Percentiles rank a stretch among this genome's conserved stretches.
phyloP scores from a whole-genome alignment of 2,113 vertebrate genomes.

The Indicator maculatus region DNA sequence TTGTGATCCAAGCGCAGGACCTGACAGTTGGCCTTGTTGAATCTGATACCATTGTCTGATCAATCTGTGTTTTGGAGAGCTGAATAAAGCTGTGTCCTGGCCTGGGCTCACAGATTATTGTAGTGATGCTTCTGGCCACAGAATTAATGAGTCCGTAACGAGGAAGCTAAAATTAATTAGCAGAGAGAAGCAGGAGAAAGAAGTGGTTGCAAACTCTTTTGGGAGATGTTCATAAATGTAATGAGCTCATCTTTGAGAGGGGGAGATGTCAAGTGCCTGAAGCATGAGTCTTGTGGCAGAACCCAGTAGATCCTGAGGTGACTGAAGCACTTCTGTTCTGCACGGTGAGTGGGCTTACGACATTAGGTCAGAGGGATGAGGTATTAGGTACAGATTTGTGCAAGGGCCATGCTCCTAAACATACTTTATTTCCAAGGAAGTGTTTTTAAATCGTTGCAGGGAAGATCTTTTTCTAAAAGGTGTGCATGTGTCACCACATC shows the following conservation, averaged over 20 bases:
- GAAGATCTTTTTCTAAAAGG: neutral
- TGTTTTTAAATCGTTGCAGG: neutral
- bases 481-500: neutral
- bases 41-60: neutral
- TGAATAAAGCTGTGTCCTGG: neutral
- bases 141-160: neutral
- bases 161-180: neutral
- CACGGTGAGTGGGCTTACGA: neutral
- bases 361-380: neutral
- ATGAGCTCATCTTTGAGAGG: neutral
- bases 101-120: neutral
- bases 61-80: neutral
- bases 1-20: too few relatives aligned
- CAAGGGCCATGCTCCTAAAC: neutral
- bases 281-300: neutral
- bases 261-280: neutral
- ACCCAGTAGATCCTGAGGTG: too few relatives aligned
- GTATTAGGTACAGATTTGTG: neutral
- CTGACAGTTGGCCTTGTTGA: too few relatives aligned
- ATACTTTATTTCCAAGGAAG: neutral
- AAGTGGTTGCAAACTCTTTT: neutral
- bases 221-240: neutral
- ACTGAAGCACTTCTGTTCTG: neutral
- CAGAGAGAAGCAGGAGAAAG: neutral
- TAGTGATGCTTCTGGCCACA: neutral